A percentile compares a stretch with the other conserved stretches of the same genome.
Conservation (phyloP, 2,113 vertebrate species). For the Merops nubicus region DNA sequence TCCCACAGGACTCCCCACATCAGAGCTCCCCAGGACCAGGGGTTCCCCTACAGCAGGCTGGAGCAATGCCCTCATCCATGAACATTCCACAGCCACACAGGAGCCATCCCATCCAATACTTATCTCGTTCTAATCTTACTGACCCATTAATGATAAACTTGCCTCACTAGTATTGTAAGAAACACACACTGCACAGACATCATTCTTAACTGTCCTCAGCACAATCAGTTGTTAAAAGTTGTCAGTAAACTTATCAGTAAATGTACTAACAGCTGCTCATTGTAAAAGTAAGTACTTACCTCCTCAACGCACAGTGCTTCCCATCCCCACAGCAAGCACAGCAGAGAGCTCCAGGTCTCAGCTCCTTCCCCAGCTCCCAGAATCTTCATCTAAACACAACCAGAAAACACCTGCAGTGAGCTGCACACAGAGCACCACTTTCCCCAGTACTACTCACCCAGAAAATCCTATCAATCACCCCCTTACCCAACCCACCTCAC, state of each 20-base stretch:
- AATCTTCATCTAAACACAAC: not conserved
- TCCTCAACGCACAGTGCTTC: not conserved
- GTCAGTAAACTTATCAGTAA: not conserved
- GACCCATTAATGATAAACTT: not conserved
- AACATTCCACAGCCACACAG: not conserved
- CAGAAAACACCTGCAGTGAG: not conserved
- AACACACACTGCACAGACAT: not conserved
- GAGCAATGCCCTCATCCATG: not conserved
- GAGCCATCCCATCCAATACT: not conserved
- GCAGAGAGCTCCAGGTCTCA: not conserved
- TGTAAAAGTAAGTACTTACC: not conserved
- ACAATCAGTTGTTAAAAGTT: not conserved
- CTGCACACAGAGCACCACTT: fast-evolving
- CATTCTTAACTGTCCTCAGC: not conserved
- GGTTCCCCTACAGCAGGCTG: not conserved
- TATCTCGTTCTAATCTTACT: not conserved
- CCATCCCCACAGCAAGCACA: not conserved
- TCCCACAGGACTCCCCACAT: not conserved
- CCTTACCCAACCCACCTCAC: fast-evolving
- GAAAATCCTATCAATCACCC: fast-evolving
- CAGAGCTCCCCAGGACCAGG: not conserved
- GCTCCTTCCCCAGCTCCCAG: not conserved
- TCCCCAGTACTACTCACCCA: not conserved
- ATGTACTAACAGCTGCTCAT: not conserved
- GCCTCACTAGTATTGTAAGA: not conserved